phyloP scores from a whole-genome alignment of 2,797 vertebrate species.

The Platyrinchus mystaceus region DNA sequence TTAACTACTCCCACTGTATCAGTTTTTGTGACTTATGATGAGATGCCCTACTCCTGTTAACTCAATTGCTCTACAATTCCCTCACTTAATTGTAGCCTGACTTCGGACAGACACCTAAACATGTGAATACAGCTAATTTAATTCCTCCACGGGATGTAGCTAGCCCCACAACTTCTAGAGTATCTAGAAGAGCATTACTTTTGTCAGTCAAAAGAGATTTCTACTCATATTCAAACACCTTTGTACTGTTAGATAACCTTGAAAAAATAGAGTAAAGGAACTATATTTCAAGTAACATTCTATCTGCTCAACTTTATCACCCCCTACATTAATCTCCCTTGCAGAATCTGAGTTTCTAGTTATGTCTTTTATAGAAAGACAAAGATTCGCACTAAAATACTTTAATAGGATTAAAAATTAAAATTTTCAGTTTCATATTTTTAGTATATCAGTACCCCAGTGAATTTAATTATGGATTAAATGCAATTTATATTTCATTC shows the following conservation, averaged over 20 bases:
- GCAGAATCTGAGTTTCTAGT: background rate
- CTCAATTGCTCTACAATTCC: background rate
- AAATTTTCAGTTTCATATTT: background rate
- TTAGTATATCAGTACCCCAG: background rate
- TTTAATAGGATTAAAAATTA: background rate
- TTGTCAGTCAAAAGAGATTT: background rate
- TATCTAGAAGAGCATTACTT: background rate
- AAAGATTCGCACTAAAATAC: background rate
- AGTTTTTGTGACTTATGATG: background rate
- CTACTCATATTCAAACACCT: background rate
- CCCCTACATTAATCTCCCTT: background rate
- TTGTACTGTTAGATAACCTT: background rate
- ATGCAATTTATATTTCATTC: background rate
- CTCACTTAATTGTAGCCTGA: background rate
- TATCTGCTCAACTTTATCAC: background rate
- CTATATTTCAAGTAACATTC: background rate
- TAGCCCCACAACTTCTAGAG: background rate
- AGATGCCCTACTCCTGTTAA: background rate
- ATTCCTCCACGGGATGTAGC: background rate
- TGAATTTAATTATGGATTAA: background rate
- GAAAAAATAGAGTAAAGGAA: background rate
- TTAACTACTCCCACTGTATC: background rate
- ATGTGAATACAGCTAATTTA: background rate
- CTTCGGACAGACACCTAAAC: background rate
- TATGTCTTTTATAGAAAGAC: background rate